Conservation (phyloP, 2,888 invertebrate genomes). For the Saturnia pavonia region DNA sequence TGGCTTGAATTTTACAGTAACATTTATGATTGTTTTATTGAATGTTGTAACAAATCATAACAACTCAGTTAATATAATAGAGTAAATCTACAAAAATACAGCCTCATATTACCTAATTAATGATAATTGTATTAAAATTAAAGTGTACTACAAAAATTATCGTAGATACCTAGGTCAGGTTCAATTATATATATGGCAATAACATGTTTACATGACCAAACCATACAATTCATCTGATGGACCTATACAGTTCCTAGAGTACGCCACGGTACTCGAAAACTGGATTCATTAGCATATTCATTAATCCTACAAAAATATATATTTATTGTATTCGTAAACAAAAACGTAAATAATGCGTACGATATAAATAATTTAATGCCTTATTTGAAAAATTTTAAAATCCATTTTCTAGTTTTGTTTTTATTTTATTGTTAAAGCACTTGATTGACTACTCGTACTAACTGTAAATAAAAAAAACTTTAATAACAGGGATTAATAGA, state of each 20-base stretch:
- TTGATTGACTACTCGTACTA: no score
- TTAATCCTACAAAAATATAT: not conserved
- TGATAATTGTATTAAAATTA: slow-evolving; percentile 16
- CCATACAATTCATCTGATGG: not conserved
- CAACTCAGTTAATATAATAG: slow-evolving; percentile 6
- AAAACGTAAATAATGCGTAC: not conserved
- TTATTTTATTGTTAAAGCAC: no score
- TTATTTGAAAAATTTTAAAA: no score
- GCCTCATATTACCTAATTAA: slow-evolving; percentile 23
- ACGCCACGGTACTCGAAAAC: not conserved
- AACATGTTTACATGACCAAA: not conserved
- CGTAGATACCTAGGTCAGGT: no score
- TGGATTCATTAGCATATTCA: not conserved
- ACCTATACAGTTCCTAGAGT: not conserved
- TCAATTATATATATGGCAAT: no score
- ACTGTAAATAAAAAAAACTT: no score
- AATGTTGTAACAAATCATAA: not conserved
- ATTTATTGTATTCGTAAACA: no score
- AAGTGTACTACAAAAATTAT: not conserved
- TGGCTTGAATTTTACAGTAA: not conserved
- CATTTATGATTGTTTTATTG: not conserved
- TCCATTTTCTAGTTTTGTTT: no score
- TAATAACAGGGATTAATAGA: no score
- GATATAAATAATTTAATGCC: not conserved
- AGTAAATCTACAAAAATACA: slow-evolving; percentile 18